Conservation (phyloP, 2,113 vertebrate species). For the Dicaeum eximium region DNA sequence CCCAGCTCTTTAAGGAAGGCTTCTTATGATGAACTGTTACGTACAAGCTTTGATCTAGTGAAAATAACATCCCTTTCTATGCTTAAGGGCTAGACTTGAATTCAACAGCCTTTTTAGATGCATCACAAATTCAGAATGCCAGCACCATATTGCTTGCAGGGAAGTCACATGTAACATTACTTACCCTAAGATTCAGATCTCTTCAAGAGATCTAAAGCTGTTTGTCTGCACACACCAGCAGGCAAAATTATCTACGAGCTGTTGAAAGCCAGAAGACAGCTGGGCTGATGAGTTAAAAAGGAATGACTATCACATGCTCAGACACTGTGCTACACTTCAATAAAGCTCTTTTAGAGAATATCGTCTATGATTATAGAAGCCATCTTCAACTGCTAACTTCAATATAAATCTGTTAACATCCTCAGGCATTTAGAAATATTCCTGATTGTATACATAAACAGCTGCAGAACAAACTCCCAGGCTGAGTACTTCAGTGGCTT, state of each 20-base stretch:
- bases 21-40: not conserved
- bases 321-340: not conserved
- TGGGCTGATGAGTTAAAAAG: not conserved
- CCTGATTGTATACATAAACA: not conserved
- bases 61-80: not conserved
- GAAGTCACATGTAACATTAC: conserved; percentile 24
- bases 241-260: not conserved
- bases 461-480: not conserved
- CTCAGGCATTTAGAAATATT: not conserved
- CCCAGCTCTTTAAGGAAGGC: not conserved
- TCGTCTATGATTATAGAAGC: not conserved
- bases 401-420: not conserved
- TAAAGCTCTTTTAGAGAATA: not conserved
- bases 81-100: not conserved
- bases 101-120: conserved; percentile 11
- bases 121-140: not conserved
- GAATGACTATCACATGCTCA: conserved; percentile 51
- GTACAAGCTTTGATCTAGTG: not conserved
- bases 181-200: conserved; percentile 16
- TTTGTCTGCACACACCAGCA: not conserved
- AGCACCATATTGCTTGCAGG: not conserved
- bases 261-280: conserved; percentile 17
- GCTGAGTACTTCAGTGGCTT: not conserved
- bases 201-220: conserved; percentile 5
- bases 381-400: not conserved